Base-by-base conservation (phyloP, 2,113 vertebrate genomes). In the Cyanoramphus novaezelandiae region DNA sequence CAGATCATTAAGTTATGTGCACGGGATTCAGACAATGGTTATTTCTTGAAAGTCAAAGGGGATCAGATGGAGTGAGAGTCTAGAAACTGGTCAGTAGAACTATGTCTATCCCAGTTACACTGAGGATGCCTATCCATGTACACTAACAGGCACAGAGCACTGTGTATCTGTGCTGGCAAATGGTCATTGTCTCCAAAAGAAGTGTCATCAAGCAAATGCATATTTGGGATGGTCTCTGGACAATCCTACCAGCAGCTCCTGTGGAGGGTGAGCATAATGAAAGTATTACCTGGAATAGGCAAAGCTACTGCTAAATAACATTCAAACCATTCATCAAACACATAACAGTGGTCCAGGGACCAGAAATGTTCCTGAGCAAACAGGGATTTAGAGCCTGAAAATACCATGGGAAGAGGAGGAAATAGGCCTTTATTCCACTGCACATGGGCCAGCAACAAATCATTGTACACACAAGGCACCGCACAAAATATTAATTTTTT, bases 101-200 rank as follows among this genome's bases (percentile, higher is more conserved):
- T 69, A 17, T 55, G 29, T 3, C 33, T 43, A 1, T 12, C n/a
- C 33, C 60, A 35, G 35, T 2, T 33, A 67, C 74, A 44, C 47
- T 35, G 63, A 46, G 31, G 24, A 29, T 35, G 20, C 24, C 53
- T 49, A n/a, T n/a, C 33, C 31, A 50, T 59, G 21, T 12, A 59
- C 7, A 23, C 16, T 67, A 59, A 62, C 35, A 62, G 55, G 44
- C 23, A 62, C 0, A 0, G 35, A 44, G 41, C 5, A 3, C 7
- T n/a, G 49, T 47, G 14, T 8, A 50, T 16, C 19, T 3, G 0
- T 52, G 29, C 28, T 18, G 59, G 44, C 23, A 44, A 79, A 70
- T 2, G 53, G 6, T 3, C 14, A 2, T 11, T 10, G 8, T 29
- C 50, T 88, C 44, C 57, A 64, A 53, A 76, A 55, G 13, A 49